These are phyloP conservation scores for Masnerella sp. DNA, from an alignment of 2,888 invertebrate species.

Conservation along the genomic window DNA sequence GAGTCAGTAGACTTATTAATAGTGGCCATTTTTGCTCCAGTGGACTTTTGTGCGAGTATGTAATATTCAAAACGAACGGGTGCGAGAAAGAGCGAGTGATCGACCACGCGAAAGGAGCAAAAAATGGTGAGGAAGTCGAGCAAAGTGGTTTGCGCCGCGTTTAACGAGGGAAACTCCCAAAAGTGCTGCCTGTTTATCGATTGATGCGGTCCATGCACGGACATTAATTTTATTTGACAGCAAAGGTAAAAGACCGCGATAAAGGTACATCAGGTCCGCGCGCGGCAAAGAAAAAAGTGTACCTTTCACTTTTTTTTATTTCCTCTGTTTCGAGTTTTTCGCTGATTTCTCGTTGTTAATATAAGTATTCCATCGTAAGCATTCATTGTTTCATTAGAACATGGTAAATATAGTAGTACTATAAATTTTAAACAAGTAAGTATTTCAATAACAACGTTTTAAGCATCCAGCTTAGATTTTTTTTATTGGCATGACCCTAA, in stretches of 20 bases:
- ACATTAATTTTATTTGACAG: constrained; percentile 59
- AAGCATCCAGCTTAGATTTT: too few relatives aligned
- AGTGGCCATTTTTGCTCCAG: constrained; percentile 1
- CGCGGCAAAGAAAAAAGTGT: too few relatives aligned
- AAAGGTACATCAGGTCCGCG: constrained; percentile 12
- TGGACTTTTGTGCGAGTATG: constrained; percentile 34
- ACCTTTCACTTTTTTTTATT: constrained; percentile 11
- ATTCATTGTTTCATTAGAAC: too few relatives aligned
- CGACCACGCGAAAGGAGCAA: constrained; percentile 32
- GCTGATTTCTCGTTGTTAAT: too few relatives aligned
- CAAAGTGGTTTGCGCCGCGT: constrained; percentile 59
- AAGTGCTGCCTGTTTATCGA: constrained; percentile 61
- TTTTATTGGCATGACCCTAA: too few relatives aligned
- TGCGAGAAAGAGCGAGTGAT: constrained; percentile 15
- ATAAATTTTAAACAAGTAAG: too few relatives aligned
- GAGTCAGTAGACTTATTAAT: constrained; percentile 37
- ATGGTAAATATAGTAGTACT: too few relatives aligned
- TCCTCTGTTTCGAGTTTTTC: not conserved
- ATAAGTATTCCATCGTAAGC: too few relatives aligned
- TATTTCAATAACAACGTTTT: too few relatives aligned
- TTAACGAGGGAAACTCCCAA: constrained; percentile 59
- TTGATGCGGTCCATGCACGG: constrained; percentile 56
- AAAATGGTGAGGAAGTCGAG: constrained; percentile 53
- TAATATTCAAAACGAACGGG: constrained; percentile 48
- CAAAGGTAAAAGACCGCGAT: constrained; percentile 33